Conservation (phyloP, 2,113 vertebrate species). For the Anas platyrhynchos region DNA sequence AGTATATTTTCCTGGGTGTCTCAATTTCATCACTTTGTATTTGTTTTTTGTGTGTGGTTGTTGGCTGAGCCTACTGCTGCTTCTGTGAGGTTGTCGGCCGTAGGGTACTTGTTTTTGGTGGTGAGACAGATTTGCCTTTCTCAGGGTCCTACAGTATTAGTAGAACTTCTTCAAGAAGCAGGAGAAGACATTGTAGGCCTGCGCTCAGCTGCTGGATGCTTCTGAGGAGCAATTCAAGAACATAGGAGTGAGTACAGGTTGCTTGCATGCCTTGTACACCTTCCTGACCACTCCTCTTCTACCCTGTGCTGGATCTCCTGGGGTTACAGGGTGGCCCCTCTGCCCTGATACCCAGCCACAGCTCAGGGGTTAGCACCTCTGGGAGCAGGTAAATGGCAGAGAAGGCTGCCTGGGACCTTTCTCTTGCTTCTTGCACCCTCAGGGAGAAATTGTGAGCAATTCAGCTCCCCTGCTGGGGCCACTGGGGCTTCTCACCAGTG, state of each 20-base stretch:
- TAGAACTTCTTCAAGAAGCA: not conserved
- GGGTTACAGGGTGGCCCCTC: not conserved
- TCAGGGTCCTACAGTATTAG: not conserved
- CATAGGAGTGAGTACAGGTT: not conserved
- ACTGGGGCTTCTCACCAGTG: not conserved
- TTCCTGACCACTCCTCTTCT: not conserved
- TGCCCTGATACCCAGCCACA: not conserved
- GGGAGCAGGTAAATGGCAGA: too few species aligned
- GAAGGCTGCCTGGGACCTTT: not conserved
- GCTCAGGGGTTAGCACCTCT: not conserved
- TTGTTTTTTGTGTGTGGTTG: not conserved
- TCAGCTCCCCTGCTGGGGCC: not conserved
- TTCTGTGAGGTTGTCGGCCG: fast-evolving
- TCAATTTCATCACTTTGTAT: not conserved
- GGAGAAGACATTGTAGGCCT: not conserved
- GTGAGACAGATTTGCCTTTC: not conserved
- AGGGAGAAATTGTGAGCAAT: not conserved
- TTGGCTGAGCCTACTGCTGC: not conserved
- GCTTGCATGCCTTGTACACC: not conserved
- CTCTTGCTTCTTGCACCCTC: not conserved
- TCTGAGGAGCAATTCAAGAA: not conserved
- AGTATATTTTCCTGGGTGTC: not conserved
- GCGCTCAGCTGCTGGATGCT: not conserved
- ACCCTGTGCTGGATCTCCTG: not conserved
- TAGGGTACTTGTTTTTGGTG: not conserved